These are phyloP conservation scores for Mobula hypostoma DNA, from an alignment of 2,113 vertebrate species.

Conservation along the genomic window DNA sequence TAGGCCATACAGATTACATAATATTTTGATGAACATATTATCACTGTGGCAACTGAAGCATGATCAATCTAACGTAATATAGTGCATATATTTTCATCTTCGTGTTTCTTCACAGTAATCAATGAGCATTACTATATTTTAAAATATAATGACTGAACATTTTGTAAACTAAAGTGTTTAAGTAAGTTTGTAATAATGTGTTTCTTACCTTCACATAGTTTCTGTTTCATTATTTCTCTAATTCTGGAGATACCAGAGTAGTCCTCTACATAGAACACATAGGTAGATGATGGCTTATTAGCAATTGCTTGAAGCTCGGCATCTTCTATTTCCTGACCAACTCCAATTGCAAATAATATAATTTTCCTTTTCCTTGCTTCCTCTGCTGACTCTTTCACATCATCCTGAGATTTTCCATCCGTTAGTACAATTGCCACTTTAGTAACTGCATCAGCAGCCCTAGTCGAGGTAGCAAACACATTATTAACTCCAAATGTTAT, in stretches of 20 bases:
- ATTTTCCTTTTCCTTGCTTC: constrained; percentile 83
- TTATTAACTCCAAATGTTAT: constrained; percentile 85
- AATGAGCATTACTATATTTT: neutral
- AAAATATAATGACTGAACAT: neutral
- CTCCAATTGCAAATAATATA: constrained; percentile 89
- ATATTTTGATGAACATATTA: neutral
- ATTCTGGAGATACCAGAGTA: constrained; percentile 93
- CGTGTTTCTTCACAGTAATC: neutral
- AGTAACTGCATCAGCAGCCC: constrained; percentile 68
- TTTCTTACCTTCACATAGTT: constrained; percentile 88
- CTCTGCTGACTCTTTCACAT: constrained; percentile 77
- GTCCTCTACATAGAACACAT: constrained; percentile 90
- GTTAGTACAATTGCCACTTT: constrained; percentile 92
- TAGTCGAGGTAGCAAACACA: constrained; percentile 81
- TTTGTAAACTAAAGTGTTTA: neutral
- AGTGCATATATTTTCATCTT: neutral
- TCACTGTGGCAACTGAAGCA: neutral
- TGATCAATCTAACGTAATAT: neutral
- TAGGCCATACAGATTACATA: neutral
- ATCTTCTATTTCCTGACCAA: constrained; percentile 83
- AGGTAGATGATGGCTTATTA: constrained; percentile 85
- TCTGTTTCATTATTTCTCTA: constrained; percentile 89
- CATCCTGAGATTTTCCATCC: constrained; percentile 92
- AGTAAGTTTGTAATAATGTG: neutral
- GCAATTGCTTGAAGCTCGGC: constrained; percentile 80